phyloP scores from a whole-genome alignment of 2,113 vertebrate species.

The Menidia beryllina region DNA sequence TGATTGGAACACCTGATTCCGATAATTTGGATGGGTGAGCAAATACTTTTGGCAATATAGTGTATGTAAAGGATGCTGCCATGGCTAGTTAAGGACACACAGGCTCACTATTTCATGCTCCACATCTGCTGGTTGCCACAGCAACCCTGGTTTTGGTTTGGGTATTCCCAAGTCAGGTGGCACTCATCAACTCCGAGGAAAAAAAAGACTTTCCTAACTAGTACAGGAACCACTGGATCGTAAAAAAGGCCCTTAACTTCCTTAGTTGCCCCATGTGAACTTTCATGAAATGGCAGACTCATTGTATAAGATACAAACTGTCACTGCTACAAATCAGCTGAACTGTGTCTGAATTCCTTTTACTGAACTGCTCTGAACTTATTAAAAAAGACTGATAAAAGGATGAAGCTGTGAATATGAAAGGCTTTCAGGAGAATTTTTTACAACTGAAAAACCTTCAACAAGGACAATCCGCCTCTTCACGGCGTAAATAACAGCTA shows the following conservation, averaged over 20 bases:
- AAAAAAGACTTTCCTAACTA: constrained; percentile 25
- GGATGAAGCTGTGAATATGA: constrained; percentile 18
- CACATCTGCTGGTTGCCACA: constrained; percentile 79
- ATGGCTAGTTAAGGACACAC: constrained; percentile 66
- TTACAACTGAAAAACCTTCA: constrained; percentile 48
- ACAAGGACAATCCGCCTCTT: constrained; percentile 31
- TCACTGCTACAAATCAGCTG: constrained; percentile 34
- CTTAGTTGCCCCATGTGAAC: constrained; percentile 46
- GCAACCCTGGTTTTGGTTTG: constrained; percentile 71
- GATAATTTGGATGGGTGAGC: no score
- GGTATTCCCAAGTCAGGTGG: constrained; percentile 72
- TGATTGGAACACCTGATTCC: no score
- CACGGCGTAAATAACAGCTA: constrained; percentile 40
- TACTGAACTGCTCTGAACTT: constrained; percentile 13
- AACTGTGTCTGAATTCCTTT: constrained; percentile 20
- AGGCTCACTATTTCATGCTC: constrained; percentile 71
- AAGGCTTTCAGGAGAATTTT: constrained; percentile 46
- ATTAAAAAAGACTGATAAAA: constrained; percentile 19
- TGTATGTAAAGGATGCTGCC: constrained; percentile 56
- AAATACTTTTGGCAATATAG: no score
- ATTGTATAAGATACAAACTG: constrained; percentile 31
- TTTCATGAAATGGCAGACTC: constrained; percentile 34
- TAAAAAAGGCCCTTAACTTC: constrained; percentile 53
- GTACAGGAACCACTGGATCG: constrained; percentile 36
- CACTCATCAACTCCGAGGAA: constrained; percentile 62